Percentiles rank a stretch among this genome's conserved stretches.
Conservation (phyloP, 1,140 invertebrate species). For the Euborellia annulipes region DNA sequence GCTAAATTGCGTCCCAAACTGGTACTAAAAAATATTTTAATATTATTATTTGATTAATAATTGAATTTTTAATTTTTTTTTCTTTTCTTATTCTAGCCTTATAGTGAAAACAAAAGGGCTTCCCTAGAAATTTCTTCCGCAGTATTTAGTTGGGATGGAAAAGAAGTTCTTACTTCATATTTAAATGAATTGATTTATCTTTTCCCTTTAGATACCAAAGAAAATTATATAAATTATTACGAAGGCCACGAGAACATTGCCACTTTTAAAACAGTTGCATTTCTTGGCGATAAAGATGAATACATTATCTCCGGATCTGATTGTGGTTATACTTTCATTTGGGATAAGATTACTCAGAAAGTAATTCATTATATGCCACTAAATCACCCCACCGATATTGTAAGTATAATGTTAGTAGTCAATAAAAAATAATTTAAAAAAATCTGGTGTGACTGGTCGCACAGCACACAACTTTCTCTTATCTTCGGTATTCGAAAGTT, state of each 20-base stretch:
- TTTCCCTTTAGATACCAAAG: constrained; percentile 60
- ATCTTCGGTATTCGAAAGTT: too few relatives aligned
- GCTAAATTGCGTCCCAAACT: too few relatives aligned
- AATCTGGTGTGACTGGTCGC: too few relatives aligned
- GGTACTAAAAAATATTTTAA: constrained; percentile 14
- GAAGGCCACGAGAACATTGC: constrained; percentile 60
- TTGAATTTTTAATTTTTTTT: not conserved
- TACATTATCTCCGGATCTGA: constrained; percentile 88
- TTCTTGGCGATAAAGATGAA: constrained; percentile 81
- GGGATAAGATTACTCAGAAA: constrained; percentile 77
- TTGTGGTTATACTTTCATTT: constrained; percentile 87
- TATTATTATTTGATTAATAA: constrained; percentile 3
- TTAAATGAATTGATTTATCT: constrained; percentile 89
- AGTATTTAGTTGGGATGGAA: constrained; percentile 81
- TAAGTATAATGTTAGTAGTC: too few relatives aligned
- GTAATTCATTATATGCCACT: constrained; percentile 77
- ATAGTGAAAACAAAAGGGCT: not conserved
- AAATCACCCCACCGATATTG: too few relatives aligned
- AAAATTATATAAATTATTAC: constrained; percentile 57
- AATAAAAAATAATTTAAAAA: too few relatives aligned
- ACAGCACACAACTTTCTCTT: too few relatives aligned
- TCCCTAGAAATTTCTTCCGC: constrained; percentile 57
- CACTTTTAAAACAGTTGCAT: constrained; percentile 38
- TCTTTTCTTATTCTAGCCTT: not conserved
- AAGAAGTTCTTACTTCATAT: constrained; percentile 80